phyloP scores from a whole-genome alignment of 64 coral and sea anemone genomes.

The Anthopleura sola region DNA sequence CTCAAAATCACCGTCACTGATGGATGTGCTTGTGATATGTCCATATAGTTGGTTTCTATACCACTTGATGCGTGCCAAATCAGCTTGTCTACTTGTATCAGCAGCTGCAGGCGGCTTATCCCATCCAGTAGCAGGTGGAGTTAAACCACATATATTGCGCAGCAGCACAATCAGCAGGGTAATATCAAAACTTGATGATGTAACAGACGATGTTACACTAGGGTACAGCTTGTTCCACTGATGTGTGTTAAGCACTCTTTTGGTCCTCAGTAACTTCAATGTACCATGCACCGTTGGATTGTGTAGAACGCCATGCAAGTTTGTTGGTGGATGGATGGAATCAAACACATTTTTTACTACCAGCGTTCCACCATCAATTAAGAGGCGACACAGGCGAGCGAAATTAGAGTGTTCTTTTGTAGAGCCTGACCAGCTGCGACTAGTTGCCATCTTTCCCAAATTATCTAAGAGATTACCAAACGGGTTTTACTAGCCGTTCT shows the following conservation, averaged over 20 bases:
- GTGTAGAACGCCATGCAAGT: not conserved
- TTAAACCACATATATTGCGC: constrained; percentile 59
- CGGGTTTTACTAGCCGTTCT: no score
- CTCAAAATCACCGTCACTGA: constrained; percentile 20
- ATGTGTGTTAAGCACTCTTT: not conserved
- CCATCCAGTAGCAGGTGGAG: constrained; percentile 47
- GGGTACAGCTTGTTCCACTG: constrained; percentile 20
- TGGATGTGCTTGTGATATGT: constrained; percentile 29
- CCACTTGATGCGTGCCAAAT: constrained; percentile 57
- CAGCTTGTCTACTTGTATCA: constrained; percentile 29
- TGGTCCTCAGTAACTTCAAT: not conserved
- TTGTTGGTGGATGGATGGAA: not conserved
- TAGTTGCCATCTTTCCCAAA: not conserved
- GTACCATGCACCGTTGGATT: not conserved
- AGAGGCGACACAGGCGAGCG: not conserved
- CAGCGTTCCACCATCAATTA: not conserved
- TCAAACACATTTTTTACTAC: not conserved
- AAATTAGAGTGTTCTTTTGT: not conserved
- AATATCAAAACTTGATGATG: constrained; percentile 25
- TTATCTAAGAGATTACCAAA: not conserved
- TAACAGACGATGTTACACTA: no score
- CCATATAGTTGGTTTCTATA: constrained; percentile 44
- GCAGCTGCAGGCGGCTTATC: constrained; percentile 13
- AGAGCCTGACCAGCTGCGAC: not conserved
- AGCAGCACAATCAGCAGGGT: constrained; percentile 45